Conservation (phyloP, 2,113 vertebrate genomes). For the Siniperca knerii region DNA sequence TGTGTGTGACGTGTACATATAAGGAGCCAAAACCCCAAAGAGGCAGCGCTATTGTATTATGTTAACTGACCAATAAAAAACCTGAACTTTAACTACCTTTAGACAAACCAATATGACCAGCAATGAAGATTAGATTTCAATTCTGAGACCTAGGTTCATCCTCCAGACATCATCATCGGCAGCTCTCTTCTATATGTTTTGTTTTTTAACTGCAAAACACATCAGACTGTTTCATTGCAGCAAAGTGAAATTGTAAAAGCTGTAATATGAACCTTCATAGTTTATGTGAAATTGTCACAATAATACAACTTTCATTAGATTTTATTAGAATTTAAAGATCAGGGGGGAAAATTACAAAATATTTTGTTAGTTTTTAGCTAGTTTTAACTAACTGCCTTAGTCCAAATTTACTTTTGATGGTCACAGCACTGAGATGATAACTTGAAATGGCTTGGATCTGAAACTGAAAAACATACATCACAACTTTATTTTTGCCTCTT, state of each 20-base stretch:
- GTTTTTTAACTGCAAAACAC: not conserved
- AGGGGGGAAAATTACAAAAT: not conserved
- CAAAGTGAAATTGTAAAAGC: not conserved
- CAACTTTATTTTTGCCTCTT: conserved; percentile 15
- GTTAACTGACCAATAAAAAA: too few relatives aligned
- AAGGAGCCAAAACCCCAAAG: too few relatives aligned
- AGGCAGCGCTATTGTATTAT: too few relatives aligned
- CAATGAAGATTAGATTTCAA: not conserved
- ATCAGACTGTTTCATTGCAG: not conserved
- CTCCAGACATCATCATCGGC: not conserved
- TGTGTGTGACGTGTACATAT: too few relatives aligned
- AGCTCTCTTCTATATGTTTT: not conserved
- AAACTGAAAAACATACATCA: conserved; percentile 1
- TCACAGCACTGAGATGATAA: conserved; percentile 1
- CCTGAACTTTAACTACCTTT: too few relatives aligned
- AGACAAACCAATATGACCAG: too few relatives aligned
- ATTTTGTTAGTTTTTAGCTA: too few relatives aligned
- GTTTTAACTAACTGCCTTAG: not conserved
- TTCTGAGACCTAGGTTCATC: not conserved
- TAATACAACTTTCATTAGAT: not conserved
- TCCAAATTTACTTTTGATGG: not conserved
- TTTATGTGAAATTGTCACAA: not conserved
- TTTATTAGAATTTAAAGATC: not conserved
- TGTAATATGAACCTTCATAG: not conserved
- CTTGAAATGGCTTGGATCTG: not conserved